Evolutionary conservation across 2,888 invertebrate species (phyloP).

Genomic region (Phanerotoma sp.): DNA sequence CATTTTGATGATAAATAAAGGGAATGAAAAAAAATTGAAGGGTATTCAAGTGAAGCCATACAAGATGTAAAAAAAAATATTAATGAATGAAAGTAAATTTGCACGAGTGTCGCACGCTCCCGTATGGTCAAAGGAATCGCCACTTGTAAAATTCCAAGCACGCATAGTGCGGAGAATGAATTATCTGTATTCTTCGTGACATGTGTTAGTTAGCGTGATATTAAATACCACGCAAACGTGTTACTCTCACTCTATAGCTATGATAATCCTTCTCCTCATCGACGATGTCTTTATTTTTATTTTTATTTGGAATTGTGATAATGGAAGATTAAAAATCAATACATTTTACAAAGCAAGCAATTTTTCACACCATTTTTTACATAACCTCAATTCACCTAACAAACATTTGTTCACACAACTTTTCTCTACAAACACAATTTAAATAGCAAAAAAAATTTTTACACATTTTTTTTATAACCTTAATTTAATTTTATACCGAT

Average conservation of each 20-base stretch:
- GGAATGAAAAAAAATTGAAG: too few species aligned
- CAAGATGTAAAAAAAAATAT: not conserved
- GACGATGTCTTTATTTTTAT: constrained; percentile 4
- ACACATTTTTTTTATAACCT: constrained; percentile 38
- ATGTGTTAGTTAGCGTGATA: constrained; percentile 19
- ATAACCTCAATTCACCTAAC: too few species aligned
- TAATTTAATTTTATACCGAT: constrained; percentile 41
- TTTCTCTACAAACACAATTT: constrained; percentile 7
- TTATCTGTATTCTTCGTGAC: constrained; percentile 19
- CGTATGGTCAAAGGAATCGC: constrained; percentile 14
- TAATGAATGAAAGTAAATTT: constrained; percentile 9
- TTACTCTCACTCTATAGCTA: constrained; percentile 4
- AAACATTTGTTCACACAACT: not conserved
- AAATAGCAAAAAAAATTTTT: not conserved
- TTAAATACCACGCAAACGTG: constrained; percentile 15
- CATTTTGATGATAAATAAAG: too few species aligned
- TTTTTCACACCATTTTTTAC: too few species aligned
- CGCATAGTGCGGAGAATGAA: constrained; percentile 17
- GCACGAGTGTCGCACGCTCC: constrained; percentile 2
- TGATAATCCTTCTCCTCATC: constrained; percentile 20
- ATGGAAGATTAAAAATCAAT: too few species aligned
- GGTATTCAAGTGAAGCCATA: not conserved
- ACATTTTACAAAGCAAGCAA: too few species aligned
- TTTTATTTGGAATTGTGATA: constrained; percentile 22
- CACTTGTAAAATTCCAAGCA: constrained; percentile 24